Evolutionary conservation across 2,113 vertebrate species (phyloP), one percentile per base, ranked within the genome.

Genomic region (Albula goreensis): DNA sequence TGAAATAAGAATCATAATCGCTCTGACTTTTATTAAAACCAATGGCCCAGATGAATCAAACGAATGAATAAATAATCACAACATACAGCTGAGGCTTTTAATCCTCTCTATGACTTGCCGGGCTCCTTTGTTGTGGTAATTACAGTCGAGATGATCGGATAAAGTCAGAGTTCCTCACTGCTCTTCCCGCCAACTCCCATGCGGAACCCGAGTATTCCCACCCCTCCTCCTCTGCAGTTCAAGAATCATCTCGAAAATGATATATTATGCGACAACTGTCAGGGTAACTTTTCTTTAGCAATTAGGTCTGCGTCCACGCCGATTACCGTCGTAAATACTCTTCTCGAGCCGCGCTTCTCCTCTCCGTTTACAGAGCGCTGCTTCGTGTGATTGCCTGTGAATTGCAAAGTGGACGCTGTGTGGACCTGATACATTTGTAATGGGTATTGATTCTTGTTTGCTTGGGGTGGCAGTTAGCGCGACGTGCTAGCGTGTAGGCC

Each of bases 221-320:
- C 60, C 25, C 53, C 53, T 81, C 49, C 53, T 82, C n/a, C 15
- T 12, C n/a, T 52, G n/a, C 81, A 15, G 31, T 5, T 5, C 5
- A 12, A 57, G n/a, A 57, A 82, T 82, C 60, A 60, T 31, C 52
- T 15, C 5, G 81, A 31, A 17, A 57, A 50, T 57, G 4, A 60
- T 57, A 82, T 82, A 82, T 56, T 25, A 82, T 41, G n/a, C 50
- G 80, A 83, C 52, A 63, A 83, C 82, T 83, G 82, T 70, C 57
- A 83, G 60, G 31, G 22, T 48, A 81, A 22, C 57, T 70, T 83
- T 50, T 83, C 81, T 51, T 5, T 15, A 48, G 56, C 52, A 83
- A 83, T 63, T 83, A 52, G 80, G 50, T 52, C 10, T 52, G 51
- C 50, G 80, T 81, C 80, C 50, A 25, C 50, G 53, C 80, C n/a